Percentiles rank a stretch among this genome's conserved stretches.
These are phyloP conservation scores for Stichodactyla mertensii DNA, from an alignment of 64 coral and sea anemone species.

Conservation along the genomic window DNA sequence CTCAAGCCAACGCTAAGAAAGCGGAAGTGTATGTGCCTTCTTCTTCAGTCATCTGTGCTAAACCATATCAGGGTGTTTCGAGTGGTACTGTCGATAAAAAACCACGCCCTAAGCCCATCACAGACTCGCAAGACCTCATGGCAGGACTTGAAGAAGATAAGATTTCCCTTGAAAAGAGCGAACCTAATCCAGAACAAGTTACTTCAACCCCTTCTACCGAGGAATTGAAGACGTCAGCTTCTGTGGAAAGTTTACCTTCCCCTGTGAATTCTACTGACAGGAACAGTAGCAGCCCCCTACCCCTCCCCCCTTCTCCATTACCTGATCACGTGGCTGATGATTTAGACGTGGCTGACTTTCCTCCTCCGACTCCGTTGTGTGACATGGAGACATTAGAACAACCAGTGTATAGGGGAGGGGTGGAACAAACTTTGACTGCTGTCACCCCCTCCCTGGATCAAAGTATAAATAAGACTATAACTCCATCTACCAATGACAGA, in stretches of 20 bases:
- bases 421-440: not conserved
- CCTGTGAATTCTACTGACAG: not conserved
- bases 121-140: slow-evolving; percentile 7
- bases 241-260: not conserved
- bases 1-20: slow-evolving; percentile 25
- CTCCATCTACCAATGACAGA: slow-evolving; percentile 37
- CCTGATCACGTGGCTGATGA: slow-evolving; percentile 30
- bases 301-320: slow-evolving; percentile 35
- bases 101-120: slow-evolving; percentile 52
- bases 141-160: slow-evolving; percentile 37
- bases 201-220: not conserved
- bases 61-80: slow-evolving; percentile 25
- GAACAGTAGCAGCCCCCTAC: slow-evolving; percentile 31
- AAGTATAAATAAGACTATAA: slow-evolving; percentile 44
- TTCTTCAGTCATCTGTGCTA: not conserved
- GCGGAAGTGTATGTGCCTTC: slow-evolving; percentile 44
- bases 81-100: not conserved
- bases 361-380: slow-evolving; percentile 29
- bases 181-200: not conserved
- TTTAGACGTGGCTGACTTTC: slow-evolving; percentile 42
- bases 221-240: not conserved
- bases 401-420: too few species aligned
- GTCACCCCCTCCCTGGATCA: slow-evolving; percentile 1
- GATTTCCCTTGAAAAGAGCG: not conserved
- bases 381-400: not conserved